These are phyloP conservation scores for Epinephelus malabaricus DNA, from an alignment of 2,797 vertebrate genomes.

Conservation along the genomic window DNA sequence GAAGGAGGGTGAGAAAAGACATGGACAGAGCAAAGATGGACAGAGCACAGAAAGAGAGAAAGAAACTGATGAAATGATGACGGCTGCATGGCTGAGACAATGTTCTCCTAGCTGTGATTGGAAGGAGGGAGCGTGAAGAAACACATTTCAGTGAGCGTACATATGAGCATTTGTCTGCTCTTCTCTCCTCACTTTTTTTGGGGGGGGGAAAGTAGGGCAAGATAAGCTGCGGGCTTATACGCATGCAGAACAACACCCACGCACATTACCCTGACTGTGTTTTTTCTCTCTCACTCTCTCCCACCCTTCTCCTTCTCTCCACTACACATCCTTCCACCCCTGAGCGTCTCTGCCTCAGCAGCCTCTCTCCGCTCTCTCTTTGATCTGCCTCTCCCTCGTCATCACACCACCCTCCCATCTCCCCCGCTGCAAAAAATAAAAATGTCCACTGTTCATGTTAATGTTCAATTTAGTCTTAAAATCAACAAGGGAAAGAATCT, in stretches of 20 bases:
- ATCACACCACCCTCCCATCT: conserved; percentile 13
- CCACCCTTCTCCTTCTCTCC: conserved; percentile 11
- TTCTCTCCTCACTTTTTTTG: conserved; percentile 43
- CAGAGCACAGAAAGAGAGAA: not conserved
- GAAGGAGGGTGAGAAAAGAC: conserved; percentile 1
- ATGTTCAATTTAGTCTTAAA: not conserved
- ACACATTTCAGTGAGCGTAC: conserved; percentile 52
- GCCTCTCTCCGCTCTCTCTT: conserved; percentile 51
- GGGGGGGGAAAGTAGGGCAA: conserved; percentile 84
- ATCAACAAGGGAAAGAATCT: not conserved
- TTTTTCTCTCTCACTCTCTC: conserved; percentile 10
- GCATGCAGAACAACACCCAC: conserved; percentile 75
- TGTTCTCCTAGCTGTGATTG: conserved; percentile 51
- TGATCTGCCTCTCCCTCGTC: conserved; percentile 57
- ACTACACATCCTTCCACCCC: conserved; percentile 41
- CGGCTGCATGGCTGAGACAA: conserved; percentile 12
- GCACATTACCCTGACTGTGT: conserved; percentile 45
- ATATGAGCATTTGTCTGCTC: conserved; percentile 56
- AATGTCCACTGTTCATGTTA: conserved; percentile 1
- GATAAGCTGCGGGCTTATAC: conserved; percentile 82
- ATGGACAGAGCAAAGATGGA: conserved; percentile 12
- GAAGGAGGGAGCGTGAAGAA: conserved; percentile 47
- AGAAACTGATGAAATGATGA: conserved; percentile 23
- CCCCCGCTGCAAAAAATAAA: conserved; percentile 54
- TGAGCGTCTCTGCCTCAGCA: conserved; percentile 56